Percentiles rank a stretch among this genome's conserved stretches.
Evolutionary conservation across 2,888 invertebrate genomes (phyloP).

Genomic region (Coelopa pilipes): DNA sequence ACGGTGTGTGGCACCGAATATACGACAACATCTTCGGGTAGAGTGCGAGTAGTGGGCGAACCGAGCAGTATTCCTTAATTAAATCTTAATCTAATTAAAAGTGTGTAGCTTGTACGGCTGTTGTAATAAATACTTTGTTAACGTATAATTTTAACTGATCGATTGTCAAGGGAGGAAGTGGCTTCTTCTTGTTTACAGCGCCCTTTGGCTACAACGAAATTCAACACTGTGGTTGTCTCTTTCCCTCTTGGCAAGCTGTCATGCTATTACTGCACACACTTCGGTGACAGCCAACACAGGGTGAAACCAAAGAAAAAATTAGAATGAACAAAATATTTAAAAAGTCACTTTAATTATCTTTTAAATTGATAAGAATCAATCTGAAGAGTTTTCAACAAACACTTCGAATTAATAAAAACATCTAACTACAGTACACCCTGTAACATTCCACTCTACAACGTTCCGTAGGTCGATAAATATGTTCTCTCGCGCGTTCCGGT

Average conservation of each 20-base stretch:
- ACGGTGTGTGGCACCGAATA: slow-evolving; percentile 60
- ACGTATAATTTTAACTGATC: neutral
- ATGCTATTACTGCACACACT: too few species aligned
- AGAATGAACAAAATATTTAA: too few species aligned
- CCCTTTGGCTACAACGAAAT: neutral
- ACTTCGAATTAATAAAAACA: neutral
- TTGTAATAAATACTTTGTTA: neutral
- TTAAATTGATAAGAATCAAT: too few species aligned
- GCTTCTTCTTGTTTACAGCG: neutral
- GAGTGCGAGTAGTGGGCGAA: neutral
- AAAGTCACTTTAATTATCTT: too few species aligned
- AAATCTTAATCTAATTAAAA: too few species aligned
- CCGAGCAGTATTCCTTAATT: too few species aligned
- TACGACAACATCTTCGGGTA: slow-evolving; percentile 66
- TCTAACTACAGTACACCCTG: neutral
- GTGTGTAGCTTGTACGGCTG: slow-evolving; percentile 4
- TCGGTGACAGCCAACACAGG: too few species aligned
- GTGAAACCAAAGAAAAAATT: too few species aligned
- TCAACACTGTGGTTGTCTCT: neutral
- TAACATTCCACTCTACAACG: neutral
- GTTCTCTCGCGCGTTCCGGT: neutral
- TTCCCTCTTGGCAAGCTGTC: too few species aligned
- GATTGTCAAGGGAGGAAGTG: neutral
- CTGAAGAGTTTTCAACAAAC: too few species aligned
- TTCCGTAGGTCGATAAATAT: neutral